Conservation (phyloP, 53 echinoderm and acorn worm species). For the Holothuria leucospilota region DNA sequence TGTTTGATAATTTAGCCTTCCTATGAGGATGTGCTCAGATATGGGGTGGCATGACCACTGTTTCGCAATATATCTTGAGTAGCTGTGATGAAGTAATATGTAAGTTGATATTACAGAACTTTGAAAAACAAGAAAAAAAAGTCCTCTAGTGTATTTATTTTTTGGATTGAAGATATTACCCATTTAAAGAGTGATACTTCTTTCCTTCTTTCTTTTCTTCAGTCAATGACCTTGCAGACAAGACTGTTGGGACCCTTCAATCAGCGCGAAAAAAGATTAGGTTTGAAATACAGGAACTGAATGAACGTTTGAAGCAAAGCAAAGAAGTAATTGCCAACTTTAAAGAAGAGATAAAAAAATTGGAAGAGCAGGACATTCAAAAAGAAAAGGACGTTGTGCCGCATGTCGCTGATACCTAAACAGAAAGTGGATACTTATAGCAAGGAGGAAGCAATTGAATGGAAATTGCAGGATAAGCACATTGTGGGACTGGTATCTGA, state of each 20-base stretch:
- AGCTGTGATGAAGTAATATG: too few species aligned
- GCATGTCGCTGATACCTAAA: too few species aligned
- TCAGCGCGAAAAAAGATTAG: conserved; percentile 97
- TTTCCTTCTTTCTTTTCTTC: neutral
- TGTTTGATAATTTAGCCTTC: too few species aligned
- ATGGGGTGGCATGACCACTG: too few species aligned
- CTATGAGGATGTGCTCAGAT: too few species aligned
- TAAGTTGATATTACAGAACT: too few species aligned
- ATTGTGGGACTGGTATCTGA: too few species aligned
- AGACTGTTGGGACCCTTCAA: conserved; percentile 82
- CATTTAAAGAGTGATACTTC: too few species aligned
- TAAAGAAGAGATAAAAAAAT: conserved; percentile 93
- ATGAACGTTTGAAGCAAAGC: conserved; percentile 94
- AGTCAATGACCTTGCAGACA: conserved; percentile 88
- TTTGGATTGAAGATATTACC: too few species aligned
- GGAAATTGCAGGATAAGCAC: neutral
- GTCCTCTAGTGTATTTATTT: too few species aligned
- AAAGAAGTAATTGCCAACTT: conserved; percentile 94
- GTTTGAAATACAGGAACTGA: conserved; percentile 93
- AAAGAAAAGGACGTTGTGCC: conserved; percentile 59
- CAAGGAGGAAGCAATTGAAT: neutral
- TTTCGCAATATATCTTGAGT: too few species aligned
- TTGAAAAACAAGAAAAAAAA: too few species aligned
- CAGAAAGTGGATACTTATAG: neutral
- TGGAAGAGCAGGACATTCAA: conserved; percentile 85